Conservation (phyloP, 2,888 invertebrate species). For the Andrena dorsata region DNA sequence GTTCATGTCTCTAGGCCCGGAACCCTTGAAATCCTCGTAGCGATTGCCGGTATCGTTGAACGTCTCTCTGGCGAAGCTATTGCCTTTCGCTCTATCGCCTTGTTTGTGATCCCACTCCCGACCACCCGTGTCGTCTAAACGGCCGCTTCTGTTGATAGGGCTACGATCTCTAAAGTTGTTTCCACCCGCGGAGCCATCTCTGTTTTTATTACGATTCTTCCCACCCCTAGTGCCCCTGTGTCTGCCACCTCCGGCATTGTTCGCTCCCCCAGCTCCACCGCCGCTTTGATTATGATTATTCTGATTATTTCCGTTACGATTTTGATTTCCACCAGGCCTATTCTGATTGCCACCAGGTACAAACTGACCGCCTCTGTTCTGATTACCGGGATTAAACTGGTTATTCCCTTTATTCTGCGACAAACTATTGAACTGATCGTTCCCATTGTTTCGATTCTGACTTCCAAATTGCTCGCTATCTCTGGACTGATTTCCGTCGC, state of each 20-base stretch:
- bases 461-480: constrained; percentile 69
- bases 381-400: constrained; percentile 64
- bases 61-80: constrained; percentile 75
- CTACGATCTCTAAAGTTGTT: constrained; percentile 82
- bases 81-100: constrained; percentile 73
- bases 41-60: constrained; percentile 79
- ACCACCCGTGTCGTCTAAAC: constrained; percentile 72
- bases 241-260: constrained; percentile 53
- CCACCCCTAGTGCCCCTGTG: constrained; percentile 77
- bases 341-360: constrained; percentile 67
- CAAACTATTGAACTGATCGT: constrained; percentile 71
- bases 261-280: constrained; percentile 57
- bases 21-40: constrained; percentile 79
- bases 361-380: constrained; percentile 71
- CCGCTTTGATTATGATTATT: constrained; percentile 70
- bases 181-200: constrained; percentile 66
- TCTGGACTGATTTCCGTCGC: constrained; percentile 54
- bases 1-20: constrained; percentile 72
- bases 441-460: constrained; percentile 66
- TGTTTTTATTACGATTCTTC: constrained; percentile 79
- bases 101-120: constrained; percentile 79
- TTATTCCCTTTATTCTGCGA: constrained; percentile 66
- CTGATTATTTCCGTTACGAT: constrained; percentile 73
- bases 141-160: constrained; percentile 77
- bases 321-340: constrained; percentile 66